Evolutionary conservation across 1,140 invertebrate species (phyloP), one percentile per base, ranked within the genome.

Genomic region (Eufriesea mexicana): DNA sequence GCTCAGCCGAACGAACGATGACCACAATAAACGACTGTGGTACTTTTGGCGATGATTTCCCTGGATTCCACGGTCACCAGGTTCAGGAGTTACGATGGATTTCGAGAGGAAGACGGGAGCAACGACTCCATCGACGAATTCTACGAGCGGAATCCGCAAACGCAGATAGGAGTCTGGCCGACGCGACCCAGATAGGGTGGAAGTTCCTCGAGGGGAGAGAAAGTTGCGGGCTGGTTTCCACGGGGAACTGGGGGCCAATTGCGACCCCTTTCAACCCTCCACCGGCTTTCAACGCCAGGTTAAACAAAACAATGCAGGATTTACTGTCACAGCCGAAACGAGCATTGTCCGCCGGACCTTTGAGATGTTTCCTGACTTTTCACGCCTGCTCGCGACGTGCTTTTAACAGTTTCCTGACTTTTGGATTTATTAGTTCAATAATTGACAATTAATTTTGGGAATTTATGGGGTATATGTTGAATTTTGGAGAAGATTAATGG

Each of bases 301-400:
- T 81, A 76, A 75, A 51, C 61, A 80, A 84, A 84, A 80, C 83
- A 84, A 82, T 82, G 57, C 66, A 28, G 57, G 51, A 84, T 82
- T 84, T 82, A 84, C 66, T 23, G 72, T 76, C 83, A 45, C 28
- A 72, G 72, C 71, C 72, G 72, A 55, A 51, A 51, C 72, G 61
- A 57, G 16, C 72, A 75, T 85, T 66, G 78, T 76, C 66, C 14
- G 0, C 6, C 42, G 42, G 0, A 1, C 35, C 64, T 67, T 67
- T 45, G 42, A 45, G 64, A 67, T 35, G 6, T 20, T 45, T 67
- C 6, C 4, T 35, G 20, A 10, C 5, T 66, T 45, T 45, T 45
- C 23, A n/a, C 20, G 42, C 25, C 59, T 28, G 12, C 25, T 9
- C 28, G 16, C 35, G 62, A 35, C 28, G 25, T 28, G 16, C 25